A percentile compares a stretch with the other conserved stretches of the same genome.
Evolutionary conservation across 2,113 vertebrate genomes (phyloP).

Genomic region (Pedionomus torquatus): DNA sequence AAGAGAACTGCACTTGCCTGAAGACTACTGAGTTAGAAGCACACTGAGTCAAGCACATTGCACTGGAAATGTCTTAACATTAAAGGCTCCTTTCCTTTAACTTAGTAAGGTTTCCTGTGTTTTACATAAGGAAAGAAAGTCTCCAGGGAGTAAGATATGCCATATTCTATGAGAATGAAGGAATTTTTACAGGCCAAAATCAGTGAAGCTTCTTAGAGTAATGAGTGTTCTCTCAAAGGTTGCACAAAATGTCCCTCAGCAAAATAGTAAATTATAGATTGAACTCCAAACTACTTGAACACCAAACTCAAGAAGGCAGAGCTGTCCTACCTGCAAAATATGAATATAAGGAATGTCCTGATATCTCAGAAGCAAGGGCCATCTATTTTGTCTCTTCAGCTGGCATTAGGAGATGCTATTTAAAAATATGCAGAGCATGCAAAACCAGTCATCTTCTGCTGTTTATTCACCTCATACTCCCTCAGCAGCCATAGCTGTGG

Average conservation of each 20-base stretch:
- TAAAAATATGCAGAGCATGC: background rate
- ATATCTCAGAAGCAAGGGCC: background rate
- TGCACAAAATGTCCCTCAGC: background rate
- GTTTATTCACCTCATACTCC: background rate
- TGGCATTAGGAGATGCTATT: background rate
- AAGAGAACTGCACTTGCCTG: background rate
- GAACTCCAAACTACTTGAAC: background rate
- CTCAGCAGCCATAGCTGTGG: background rate
- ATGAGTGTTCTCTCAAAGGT: background rate
- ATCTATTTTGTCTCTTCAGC: background rate
- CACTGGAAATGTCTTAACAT: background rate
- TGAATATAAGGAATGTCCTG: background rate
- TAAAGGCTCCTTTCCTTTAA: background rate
- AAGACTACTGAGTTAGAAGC: background rate
- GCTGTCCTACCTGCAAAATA: background rate
- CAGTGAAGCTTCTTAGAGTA: background rate
- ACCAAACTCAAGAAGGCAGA: background rate
- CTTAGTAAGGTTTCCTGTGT: background rate
- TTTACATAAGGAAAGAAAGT: background rate
- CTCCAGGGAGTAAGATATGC: background rate
- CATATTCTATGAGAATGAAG: background rate
- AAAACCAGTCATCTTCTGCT: background rate
- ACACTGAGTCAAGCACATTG: background rate
- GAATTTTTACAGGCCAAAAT: background rate
- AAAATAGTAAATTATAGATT: background rate